Conservation (phyloP, 1,140 invertebrate genomes). For the Pogonomyrmex barbatus region DNA sequence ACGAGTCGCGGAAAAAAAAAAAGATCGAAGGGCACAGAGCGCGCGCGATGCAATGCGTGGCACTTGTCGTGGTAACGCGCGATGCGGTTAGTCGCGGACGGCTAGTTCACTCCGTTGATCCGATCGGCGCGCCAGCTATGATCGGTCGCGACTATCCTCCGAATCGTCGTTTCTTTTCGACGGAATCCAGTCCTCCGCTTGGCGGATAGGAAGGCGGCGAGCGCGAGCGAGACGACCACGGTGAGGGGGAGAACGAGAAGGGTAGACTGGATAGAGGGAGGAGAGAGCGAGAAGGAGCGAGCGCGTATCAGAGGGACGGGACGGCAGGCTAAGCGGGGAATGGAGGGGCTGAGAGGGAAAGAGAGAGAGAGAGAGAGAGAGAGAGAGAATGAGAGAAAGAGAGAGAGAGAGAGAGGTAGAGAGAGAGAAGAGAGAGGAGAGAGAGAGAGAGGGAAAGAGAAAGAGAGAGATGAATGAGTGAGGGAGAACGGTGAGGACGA, state of each 20-base stretch:
- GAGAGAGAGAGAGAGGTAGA: conserved; percentile 60
- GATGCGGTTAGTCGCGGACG: conserved; percentile 64
- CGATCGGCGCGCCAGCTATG: conserved; percentile 86
- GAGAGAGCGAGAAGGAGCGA: conserved; percentile 62
- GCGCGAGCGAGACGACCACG: conserved; percentile 59
- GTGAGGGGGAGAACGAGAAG: conserved; percentile 70
- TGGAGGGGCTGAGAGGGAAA: conserved; percentile 52
- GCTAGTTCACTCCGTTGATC: conserved; percentile 78
- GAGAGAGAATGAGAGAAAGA: conserved; percentile 55
- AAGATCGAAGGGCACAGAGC: conserved; percentile 13
- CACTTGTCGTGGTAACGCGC: conserved; percentile 53
- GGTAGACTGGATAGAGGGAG: conserved; percentile 71
- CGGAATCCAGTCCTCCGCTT: conserved; percentile 79
- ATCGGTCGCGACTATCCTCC: conserved; percentile 86
- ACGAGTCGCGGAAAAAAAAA: neutral
- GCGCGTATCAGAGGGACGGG: conserved; percentile 64
- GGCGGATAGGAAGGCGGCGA: conserved; percentile 74
- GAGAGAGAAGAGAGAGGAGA: conserved; percentile 37
- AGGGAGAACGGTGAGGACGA: conserved; percentile 63
- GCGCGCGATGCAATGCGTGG: conserved; percentile 38
- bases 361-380: conserved; percentile 68
- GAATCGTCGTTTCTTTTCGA: conserved; percentile 86
- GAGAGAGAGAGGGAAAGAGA: conserved; percentile 40
- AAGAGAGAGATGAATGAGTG: conserved; percentile 27
- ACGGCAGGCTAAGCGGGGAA: conserved; percentile 37